Evolutionary conservation across 2,113 vertebrate species (phyloP).

Genomic region (Tyto alba): DNA sequence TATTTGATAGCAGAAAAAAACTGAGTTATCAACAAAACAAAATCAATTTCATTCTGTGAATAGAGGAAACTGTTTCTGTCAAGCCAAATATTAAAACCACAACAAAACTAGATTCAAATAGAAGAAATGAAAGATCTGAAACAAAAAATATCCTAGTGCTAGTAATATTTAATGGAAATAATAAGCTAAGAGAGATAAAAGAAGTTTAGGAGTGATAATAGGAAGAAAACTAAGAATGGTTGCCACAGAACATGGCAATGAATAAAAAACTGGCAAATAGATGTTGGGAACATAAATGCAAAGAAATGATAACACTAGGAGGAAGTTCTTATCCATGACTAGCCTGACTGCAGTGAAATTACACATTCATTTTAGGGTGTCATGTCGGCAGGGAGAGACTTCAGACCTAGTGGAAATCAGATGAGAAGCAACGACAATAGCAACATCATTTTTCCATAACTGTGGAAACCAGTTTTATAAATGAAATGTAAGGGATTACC

Average conservation of each 20-base stretch:
- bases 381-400: not conserved
- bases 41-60: not conserved
- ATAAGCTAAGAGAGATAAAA: conserved; percentile 41
- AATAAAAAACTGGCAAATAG: conserved; percentile 23
- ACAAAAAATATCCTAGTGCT: conserved; percentile 25
- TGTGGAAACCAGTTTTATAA: not conserved
- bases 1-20: conserved; percentile 9
- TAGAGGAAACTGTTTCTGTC: conserved; percentile 20
- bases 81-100: conserved; percentile 35
- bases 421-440: not conserved
- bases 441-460: conserved; percentile 5
- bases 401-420: not conserved
- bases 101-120: conserved; percentile 42
- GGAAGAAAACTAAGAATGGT: conserved; percentile 29
- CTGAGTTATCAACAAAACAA: conserved; percentile 37
- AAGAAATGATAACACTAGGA: not conserved
- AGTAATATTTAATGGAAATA: conserved; percentile 48
- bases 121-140: conserved; percentile 48
- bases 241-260: conserved; percentile 12
- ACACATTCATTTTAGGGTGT: conserved; percentile 1
- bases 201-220: conserved; percentile 23
- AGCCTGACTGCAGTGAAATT: conserved; percentile 1
- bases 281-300: not conserved
- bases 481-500: conserved; percentile 14
- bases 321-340: not conserved